Conservation (phyloP, 2,113 vertebrate species). For the Pteruthius melanotis region DNA sequence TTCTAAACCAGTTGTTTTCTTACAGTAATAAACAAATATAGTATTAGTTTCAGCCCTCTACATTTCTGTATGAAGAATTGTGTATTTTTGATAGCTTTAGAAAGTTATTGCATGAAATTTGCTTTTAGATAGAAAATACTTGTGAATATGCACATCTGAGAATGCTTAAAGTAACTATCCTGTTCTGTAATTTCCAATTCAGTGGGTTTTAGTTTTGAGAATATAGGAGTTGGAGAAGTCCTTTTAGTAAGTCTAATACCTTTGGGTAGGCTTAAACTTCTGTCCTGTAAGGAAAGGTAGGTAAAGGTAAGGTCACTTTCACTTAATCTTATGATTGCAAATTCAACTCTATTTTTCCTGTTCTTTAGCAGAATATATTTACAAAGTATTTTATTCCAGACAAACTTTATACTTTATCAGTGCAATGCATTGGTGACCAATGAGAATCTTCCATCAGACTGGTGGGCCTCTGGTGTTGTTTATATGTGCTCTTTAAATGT, state of each 20-base stretch:
- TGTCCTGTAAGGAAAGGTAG: not conserved
- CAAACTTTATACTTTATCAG: not conserved
- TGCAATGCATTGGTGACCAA: not conserved
- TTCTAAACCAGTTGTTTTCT: not conserved
- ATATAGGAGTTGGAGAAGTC: not conserved
- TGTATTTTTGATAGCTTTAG: not conserved
- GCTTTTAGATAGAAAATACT: not conserved
- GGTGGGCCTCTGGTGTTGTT: not conserved
- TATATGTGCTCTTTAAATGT: not conserved
- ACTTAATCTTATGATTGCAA: not conserved
- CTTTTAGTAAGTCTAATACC: not conserved
- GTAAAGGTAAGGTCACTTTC: not conserved
- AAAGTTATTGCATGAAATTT: not conserved
- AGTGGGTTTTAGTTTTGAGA: not conserved
- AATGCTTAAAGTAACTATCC: not conserved
- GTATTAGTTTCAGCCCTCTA: not conserved
- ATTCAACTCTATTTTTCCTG: not conserved
- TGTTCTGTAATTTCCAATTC: not conserved
- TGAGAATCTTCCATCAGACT: not conserved
- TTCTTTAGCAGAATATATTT: not conserved
- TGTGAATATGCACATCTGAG: not conserved
- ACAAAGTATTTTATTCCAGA: not conserved
- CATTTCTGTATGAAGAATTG: not conserved
- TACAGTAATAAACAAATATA: not conserved
- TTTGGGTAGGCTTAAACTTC: not conserved